Base-by-base conservation (phyloP, 2,797 vertebrate genomes). In the Trachops cirrhosus region DNA sequence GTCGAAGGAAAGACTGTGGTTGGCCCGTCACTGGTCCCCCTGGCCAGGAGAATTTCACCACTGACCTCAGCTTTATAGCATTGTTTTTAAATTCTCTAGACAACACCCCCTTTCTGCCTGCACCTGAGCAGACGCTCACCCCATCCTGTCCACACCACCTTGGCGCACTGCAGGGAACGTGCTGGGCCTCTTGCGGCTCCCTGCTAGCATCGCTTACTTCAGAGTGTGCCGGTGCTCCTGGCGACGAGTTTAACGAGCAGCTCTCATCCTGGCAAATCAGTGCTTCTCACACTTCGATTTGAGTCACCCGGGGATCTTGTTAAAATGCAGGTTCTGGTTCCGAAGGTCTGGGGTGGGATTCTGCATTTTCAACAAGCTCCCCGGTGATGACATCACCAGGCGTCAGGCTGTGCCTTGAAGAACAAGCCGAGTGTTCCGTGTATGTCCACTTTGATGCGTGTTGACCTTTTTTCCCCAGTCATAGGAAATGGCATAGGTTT, bases 391-490 rank as follows among this genome's bases (percentile, higher is more conserved):
- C 48, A 26, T 87, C 7, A 0, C 77, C 46, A 24, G 6, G n/a
- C 22, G 26, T 18, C n/a, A 5, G 39, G 34, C 26, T 11, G n/a
- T 0, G 0, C 41, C 75, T 41, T 68, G 54, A 79, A 54, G 39
- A 57, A 15, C 39, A 80, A 71, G 37, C 18, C 0, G 0, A 32
- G 12, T 24, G 1, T 73, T 85, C 57, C 10, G 12, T 18, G 0
- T 88, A 46, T 84, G 67, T 22, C 59, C 46, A 29, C 54, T 67
- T 37, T 8, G 52, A n/a, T 34, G 41, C 26, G 12, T 18, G 75
- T 16, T 83, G 79, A 32, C 74, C 39, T 59, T 57, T 15, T 19
- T 2, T 18, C 32, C 8, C 18, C 37, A 46, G 34, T 34, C 41
- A 22, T 5, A 62, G 78, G 8, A 37, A 74, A 64, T 18, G 34